phyloP scores from a whole-genome alignment of 2,888 invertebrate genomes.

The Euphydryas editha region DNA sequence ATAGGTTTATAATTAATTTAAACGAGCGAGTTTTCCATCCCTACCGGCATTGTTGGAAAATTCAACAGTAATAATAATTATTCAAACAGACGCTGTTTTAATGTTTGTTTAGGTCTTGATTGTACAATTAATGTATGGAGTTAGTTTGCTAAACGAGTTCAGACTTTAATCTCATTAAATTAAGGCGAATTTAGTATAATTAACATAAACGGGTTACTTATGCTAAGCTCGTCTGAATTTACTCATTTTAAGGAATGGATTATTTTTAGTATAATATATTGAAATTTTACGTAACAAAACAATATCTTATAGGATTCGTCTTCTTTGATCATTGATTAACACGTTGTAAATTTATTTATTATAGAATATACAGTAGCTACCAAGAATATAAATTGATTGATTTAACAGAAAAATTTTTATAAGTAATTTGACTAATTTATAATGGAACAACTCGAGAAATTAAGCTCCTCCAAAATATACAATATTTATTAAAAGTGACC shows the following conservation, averaged over 20 bases:
- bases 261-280: not conserved
- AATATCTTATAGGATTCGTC: not conserved
- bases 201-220: slow-evolving; percentile 20
- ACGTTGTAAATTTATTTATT: no score
- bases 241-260: not conserved
- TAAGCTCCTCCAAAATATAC: not conserved
- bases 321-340: not conserved
- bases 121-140: slow-evolving; percentile 60
- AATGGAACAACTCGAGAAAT: no score
- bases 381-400: no score
- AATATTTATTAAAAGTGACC: not conserved
- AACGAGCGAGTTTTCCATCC: slow-evolving; percentile 56
- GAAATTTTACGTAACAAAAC: not conserved
- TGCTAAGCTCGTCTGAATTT: slow-evolving; percentile 9
- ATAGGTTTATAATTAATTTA: slow-evolving; percentile 15
- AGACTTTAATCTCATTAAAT: slow-evolving; percentile 45
- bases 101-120: slow-evolving; percentile 72
- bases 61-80: slow-evolving; percentile 68
- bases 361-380: no score
- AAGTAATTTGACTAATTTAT: no score
- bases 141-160: slow-evolving; percentile 45
- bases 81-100: slow-evolving; percentile 57
- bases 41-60: slow-evolving; percentile 59
- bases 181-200: slow-evolving; percentile 44
- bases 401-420: no score